Evolutionary conservation across 2,888 invertebrate genomes (phyloP).

Genomic region (Stomorhina lunata): DNA sequence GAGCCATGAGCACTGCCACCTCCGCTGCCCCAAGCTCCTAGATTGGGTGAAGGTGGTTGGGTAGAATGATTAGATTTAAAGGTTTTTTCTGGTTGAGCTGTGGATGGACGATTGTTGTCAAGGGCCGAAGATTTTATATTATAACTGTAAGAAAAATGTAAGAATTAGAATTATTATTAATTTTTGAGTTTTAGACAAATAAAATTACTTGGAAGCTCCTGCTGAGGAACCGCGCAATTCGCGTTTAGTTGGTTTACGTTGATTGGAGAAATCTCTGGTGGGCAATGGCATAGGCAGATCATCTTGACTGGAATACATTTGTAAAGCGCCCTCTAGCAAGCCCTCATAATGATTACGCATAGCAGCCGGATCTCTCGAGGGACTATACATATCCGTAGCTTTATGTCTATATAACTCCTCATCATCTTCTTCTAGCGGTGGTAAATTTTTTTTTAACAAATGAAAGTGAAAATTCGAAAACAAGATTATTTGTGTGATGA

Average conservation of each 20-base stretch:
- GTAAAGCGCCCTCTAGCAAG: conserved; percentile 79
- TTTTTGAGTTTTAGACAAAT: neutral
- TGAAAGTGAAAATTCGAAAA: conserved; percentile 57
- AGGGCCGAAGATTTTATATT: conserved; percentile 70
- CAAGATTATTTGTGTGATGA: conserved; percentile 30
- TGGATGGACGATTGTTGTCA: conserved; percentile 76
- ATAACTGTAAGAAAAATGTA: conserved; percentile 65
- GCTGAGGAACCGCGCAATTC: conserved; percentile 79
- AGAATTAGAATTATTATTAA: neutral
- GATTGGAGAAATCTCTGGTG: conserved; percentile 75
- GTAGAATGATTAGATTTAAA: conserved; percentile 76
- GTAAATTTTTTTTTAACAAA: conserved; percentile 34
- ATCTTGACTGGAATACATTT: conserved; percentile 79
- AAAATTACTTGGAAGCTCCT: conserved; percentile 73
- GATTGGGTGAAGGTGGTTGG: conserved; percentile 79
- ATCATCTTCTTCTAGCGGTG: conserved; percentile 21
- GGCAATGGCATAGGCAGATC: conserved; percentile 77
- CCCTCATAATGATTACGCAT: conserved; percentile 79
- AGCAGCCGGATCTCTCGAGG: conserved; percentile 77
- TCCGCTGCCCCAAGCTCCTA: conserved; percentile 81
- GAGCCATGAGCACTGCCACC: conserved; percentile 81
- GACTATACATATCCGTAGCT: conserved; percentile 68
- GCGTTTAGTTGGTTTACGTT: conserved; percentile 73
- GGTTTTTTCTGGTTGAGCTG: conserved; percentile 77
- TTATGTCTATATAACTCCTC: conserved; percentile 8